Conservation (phyloP, 2,797 vertebrate species). For the Calcarius lapponicus region DNA sequence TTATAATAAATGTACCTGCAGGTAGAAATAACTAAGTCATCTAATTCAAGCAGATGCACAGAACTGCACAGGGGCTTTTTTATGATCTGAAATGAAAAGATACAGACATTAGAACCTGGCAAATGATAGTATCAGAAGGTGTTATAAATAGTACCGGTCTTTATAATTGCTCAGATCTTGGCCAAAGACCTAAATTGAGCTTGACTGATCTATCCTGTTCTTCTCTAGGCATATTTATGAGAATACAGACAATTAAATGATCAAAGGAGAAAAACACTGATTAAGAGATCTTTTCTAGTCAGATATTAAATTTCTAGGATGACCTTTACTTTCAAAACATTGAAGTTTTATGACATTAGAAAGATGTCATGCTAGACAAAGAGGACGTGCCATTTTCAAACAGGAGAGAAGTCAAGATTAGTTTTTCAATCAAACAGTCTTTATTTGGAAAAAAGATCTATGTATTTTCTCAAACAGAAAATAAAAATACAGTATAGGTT, state of each 20-base stretch:
- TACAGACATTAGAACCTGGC: conserved; percentile 35
- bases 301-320: conserved; percentile 63
- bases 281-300: conserved; percentile 59
- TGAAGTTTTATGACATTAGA: conserved; percentile 49
- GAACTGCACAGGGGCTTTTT: not conserved
- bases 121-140: conserved; percentile 61
- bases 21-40: conserved; percentile 17
- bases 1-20: conserved; percentile 1
- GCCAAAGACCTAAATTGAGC: conserved; percentile 64
- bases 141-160: conserved; percentile 66
- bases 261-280: conserved; percentile 68
- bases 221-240: conserved; percentile 68
- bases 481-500: not conserved
- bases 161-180: conserved; percentile 72
- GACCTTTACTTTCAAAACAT: conserved; percentile 54
- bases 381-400: conserved; percentile 30
- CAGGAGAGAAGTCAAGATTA: conserved; percentile 16
- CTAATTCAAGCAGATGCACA: conserved; percentile 39
- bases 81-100: conserved; percentile 46
- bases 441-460: not conserved
- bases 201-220: conserved; percentile 62
- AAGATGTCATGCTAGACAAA: conserved; percentile 36
- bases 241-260: conserved; percentile 71
- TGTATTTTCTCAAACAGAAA: not conserved
- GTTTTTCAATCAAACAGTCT: not conserved